phyloP scores from a whole-genome alignment of 2,113 vertebrate genomes.

The Erinaceus europaeus region DNA sequence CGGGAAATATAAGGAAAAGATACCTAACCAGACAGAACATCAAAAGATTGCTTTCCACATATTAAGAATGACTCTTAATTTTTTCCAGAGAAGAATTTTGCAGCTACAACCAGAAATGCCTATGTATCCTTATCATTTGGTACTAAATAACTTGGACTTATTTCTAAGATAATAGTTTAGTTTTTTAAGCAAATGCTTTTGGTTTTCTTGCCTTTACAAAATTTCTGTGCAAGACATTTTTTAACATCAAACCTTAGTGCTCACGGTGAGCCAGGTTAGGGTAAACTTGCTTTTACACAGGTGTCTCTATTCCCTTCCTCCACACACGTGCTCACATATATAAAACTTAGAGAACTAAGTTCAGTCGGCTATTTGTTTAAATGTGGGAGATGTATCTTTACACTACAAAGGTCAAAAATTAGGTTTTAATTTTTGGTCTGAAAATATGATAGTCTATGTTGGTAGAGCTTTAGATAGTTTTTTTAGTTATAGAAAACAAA shows the following conservation, averaged over 20 bases:
- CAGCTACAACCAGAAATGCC: not conserved
- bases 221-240: not conserved
- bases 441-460: not conserved
- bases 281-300: not conserved
- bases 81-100: not conserved
- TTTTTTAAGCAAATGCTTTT: not conserved
- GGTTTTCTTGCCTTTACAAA: not conserved
- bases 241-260: not conserved
- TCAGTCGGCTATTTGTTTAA: not conserved
- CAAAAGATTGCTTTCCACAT: not conserved
- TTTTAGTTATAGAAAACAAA: constrained; percentile 48
- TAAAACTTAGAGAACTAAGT: not conserved
- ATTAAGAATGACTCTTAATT: not conserved
- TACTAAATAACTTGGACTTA: not conserved
- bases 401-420: not conserved
- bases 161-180: not conserved
- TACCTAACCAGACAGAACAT: not conserved
- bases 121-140: not conserved
- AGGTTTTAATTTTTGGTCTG: not conserved
- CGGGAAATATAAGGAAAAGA: not conserved
- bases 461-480: not conserved
- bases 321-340: rapidly evolving
- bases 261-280: not conserved
- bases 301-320: not conserved
- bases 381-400: not conserved